These are phyloP conservation scores for Parasteatoda lunata DNA, from an alignment of 2,888 invertebrate species.

Conservation along the genomic window DNA sequence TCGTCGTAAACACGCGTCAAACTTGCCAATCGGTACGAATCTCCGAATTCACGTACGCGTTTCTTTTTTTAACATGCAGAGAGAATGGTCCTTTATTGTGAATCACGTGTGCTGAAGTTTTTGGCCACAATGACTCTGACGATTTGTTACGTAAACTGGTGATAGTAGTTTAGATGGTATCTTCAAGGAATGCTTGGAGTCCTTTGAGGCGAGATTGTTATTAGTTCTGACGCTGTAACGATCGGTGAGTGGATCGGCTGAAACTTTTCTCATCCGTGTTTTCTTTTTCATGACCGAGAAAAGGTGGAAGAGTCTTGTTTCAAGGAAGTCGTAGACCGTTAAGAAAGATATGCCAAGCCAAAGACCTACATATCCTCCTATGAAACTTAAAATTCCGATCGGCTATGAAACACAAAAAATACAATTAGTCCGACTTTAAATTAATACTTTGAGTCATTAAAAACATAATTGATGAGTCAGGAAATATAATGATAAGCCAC, in stretches of 20 bases:
- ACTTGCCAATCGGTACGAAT: too few relatives aligned
- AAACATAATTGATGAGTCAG: too few relatives aligned
- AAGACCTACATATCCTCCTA: constrained; percentile 60
- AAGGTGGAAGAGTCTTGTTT: constrained; percentile 45
- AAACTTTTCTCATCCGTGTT: constrained; percentile 2
- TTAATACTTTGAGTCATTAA: not conserved
- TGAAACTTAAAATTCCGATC: constrained; percentile 60
- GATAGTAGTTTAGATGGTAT: not conserved
- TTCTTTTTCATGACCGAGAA: not conserved
- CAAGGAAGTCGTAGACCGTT: constrained; percentile 60
- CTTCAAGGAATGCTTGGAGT: not conserved
- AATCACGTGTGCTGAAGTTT: too few relatives aligned
- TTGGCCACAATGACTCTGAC: too few relatives aligned
- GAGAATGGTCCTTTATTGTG: too few relatives aligned
- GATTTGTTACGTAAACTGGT: not conserved
- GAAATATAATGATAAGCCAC: too few relatives aligned
- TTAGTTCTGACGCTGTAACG: not conserved
- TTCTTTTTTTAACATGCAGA: too few relatives aligned
- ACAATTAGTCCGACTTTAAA: not conserved
- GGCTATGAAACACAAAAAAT: constrained; percentile 10
- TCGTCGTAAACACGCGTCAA: too few relatives aligned
- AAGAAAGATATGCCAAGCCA: constrained; percentile 60
- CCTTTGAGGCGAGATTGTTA: not conserved
- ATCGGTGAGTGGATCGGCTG: not conserved
- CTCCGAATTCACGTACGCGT: too few relatives aligned